Percentiles rank a stretch among this genome's conserved stretches.
These are phyloP conservation scores for Acronicta leporina DNA, from an alignment of 2,888 invertebrate species.

Conservation along the genomic window DNA sequence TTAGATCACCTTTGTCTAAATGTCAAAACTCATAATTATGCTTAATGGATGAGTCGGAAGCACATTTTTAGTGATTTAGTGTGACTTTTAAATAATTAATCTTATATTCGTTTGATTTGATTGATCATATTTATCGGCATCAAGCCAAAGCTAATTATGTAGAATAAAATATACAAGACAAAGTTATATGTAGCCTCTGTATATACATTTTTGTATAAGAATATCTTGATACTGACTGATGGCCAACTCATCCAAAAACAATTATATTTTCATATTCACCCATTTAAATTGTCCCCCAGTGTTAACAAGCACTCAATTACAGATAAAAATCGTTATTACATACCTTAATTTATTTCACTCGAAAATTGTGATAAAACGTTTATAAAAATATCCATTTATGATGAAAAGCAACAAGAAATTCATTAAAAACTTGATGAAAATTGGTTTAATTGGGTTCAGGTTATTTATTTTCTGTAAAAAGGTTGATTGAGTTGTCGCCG, in stretches of 20 bases:
- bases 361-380: slow-evolving; percentile 51
- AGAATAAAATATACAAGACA: not conserved
- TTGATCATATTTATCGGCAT: not conserved
- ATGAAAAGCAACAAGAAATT: slow-evolving; percentile 53
- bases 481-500: slow-evolving; percentile 64
- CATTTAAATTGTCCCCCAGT: slow-evolving; percentile 46
- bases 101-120: not conserved
- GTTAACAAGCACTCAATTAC: slow-evolving; percentile 68
- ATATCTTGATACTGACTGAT: no score
- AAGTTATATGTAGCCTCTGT: not conserved
- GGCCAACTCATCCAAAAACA: slow-evolving; percentile 13
- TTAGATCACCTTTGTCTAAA: slow-evolving; percentile 29
- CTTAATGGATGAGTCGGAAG: slow-evolving; percentile 44
- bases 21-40: slow-evolving; percentile 49
- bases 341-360: slow-evolving; percentile 67
- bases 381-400: slow-evolving; percentile 62
- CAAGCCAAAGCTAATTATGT: not conserved
- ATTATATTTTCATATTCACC: slow-evolving; percentile 20
- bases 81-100: slow-evolving; percentile 10
- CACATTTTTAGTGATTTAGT: slow-evolving; percentile 34
- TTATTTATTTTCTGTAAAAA: slow-evolving; percentile 57
- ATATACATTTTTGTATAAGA: not conserved
- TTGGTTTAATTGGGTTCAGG: slow-evolving; percentile 68
- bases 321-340: slow-evolving; percentile 78
- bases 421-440: slow-evolving; percentile 56